phyloP scores from a whole-genome alignment of 2,797 vertebrate genomes.

The Amblyraja radiata region DNA sequence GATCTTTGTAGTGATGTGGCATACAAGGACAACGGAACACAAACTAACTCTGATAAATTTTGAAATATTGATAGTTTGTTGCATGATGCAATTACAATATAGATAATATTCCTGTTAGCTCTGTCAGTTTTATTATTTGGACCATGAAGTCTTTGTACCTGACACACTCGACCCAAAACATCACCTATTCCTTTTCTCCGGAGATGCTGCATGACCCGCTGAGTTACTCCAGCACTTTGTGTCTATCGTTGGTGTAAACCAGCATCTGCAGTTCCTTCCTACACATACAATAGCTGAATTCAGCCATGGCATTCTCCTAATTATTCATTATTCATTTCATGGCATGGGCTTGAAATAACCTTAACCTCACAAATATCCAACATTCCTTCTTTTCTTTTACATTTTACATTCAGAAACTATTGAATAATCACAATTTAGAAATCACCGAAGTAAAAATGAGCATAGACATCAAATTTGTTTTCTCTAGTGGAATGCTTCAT shows the following conservation, averaged over 20 bases:
- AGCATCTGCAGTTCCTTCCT: too few species aligned
- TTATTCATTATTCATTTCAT: background rate
- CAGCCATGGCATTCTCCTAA: background rate
- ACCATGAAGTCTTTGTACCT: conserved; percentile 8
- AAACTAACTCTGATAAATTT: background rate
- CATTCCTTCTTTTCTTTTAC: background rate
- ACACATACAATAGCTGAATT: background rate
- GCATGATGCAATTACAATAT: background rate
- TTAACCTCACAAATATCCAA: too few species aligned
- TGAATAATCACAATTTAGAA: background rate
- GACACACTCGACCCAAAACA: background rate
- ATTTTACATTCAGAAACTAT: background rate
- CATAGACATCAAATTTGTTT: too few species aligned
- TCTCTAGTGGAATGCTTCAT: background rate
- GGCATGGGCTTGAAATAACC: background rate
- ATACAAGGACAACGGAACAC: background rate
- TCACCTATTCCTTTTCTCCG: too few species aligned
- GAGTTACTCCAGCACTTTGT: too few species aligned
- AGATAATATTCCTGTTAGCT: background rate
- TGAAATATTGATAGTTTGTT: conserved; percentile 1
- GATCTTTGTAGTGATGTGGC: background rate
- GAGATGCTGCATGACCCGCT: too few species aligned
- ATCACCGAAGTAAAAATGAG: background rate
- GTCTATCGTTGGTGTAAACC: too few species aligned
- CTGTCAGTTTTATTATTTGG: background rate